Conservation (phyloP, 2,888 invertebrate species). For the Tiphia femorata region DNA sequence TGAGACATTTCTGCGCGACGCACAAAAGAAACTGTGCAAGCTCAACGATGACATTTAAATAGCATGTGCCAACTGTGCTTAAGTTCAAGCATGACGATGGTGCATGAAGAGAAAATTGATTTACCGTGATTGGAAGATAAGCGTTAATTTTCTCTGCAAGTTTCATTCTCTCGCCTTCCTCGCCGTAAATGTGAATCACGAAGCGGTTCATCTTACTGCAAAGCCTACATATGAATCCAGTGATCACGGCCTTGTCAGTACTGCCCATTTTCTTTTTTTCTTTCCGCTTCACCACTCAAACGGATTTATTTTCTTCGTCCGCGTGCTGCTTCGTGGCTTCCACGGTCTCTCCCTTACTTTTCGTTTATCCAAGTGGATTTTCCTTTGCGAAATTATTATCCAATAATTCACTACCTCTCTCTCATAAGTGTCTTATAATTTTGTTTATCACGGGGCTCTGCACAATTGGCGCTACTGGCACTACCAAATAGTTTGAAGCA, state of each 20-base stretch:
- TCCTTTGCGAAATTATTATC: not conserved
- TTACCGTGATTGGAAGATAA: constrained; percentile 84
- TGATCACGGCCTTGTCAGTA: constrained; percentile 83
- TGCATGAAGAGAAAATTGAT: too few relatives aligned
- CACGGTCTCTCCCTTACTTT: constrained; percentile 5
- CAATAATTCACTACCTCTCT: not conserved
- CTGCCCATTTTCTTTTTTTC: constrained; percentile 78
- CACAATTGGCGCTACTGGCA: constrained; percentile 42
- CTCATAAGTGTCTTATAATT: constrained; percentile 30
- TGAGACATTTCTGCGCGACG: too few relatives aligned
- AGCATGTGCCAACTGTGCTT: too few relatives aligned
- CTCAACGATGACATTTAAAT: too few relatives aligned
- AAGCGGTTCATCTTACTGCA: constrained; percentile 89
- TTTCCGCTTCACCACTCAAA: not conserved
- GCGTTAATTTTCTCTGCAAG: constrained; percentile 85
- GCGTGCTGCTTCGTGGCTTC: constrained; percentile 20
- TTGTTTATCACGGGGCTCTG: constrained; percentile 50
- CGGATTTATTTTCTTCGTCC: too few relatives aligned
- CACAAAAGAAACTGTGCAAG: too few relatives aligned
- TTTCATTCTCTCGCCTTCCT: constrained; percentile 81
- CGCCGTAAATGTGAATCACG: constrained; percentile 87
- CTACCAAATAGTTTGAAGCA: constrained; percentile 16
- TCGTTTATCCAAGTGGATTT: not conserved
- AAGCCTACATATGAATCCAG: constrained; percentile 87
- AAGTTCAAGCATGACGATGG: too few relatives aligned